Evolutionary conservation across 2,888 invertebrate species (phyloP).

Genomic region (Caradrina kadenii): DNA sequence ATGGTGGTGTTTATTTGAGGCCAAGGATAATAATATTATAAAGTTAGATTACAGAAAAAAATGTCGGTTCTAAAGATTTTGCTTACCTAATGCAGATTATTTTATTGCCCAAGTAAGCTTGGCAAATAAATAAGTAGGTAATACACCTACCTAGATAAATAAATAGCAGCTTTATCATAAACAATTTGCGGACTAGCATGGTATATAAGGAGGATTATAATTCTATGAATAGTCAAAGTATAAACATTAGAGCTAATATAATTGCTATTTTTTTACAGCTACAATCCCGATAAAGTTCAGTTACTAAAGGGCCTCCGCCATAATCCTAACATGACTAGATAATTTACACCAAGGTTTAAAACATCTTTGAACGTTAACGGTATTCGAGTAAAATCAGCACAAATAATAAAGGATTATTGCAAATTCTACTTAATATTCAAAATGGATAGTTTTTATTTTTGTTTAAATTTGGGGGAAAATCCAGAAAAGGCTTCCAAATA

Average conservation of each 20-base stretch:
- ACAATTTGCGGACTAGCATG: background rate
- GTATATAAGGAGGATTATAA: background rate
- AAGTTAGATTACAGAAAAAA: background rate
- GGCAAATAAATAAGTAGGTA: no score
- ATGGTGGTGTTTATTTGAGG: constrained; percentile 5
- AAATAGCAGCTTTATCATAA: background rate
- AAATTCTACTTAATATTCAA: no score
- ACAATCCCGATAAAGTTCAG: background rate
- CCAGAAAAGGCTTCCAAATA: background rate
- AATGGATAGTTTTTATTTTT: no score
- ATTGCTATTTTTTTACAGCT: background rate
- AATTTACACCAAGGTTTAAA: background rate
- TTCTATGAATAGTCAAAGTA: background rate
- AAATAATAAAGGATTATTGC: background rate
- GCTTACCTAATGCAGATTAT: background rate
- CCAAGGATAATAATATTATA: background rate
- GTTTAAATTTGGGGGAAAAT: background rate
- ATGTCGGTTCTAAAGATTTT: background rate
- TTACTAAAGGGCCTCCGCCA: background rate
- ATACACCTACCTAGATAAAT: no score
- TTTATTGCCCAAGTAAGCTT: constrained; percentile 9
- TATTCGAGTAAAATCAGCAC: background rate
- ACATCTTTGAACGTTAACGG: background rate
- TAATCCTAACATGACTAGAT: constrained; percentile 4
- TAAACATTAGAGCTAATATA: constrained; percentile 5